A percentile compares a stretch with the other conserved stretches of the same genome.
Conservation (phyloP, 2,797 vertebrate species). For the Phoeniculus purpureus region DNA sequence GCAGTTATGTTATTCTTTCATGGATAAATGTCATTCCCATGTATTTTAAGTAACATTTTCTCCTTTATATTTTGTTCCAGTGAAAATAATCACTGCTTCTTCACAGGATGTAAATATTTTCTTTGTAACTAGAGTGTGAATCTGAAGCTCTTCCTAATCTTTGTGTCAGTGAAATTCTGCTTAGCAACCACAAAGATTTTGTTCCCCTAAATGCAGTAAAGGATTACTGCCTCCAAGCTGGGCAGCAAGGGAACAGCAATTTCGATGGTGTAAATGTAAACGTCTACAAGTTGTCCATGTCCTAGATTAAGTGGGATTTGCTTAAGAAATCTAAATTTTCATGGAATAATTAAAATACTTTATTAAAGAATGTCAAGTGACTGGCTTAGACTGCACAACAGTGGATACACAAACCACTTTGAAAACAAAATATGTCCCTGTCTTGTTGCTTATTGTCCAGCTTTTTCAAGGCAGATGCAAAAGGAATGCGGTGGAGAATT, state of each 20-base stretch:
- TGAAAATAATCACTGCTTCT: slow-evolving; percentile 10
- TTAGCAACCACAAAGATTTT: slow-evolving; percentile 38
- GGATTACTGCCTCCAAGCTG: not conserved
- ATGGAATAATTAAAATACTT: not conserved
- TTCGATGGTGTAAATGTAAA: not conserved
- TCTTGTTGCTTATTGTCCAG: not conserved
- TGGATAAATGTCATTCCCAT: not conserved
- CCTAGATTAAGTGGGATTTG: fast-evolving
- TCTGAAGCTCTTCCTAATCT: slow-evolving; percentile 29
- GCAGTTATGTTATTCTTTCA: slow-evolving; percentile 14
- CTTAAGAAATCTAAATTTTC: not conserved
- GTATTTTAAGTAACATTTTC: slow-evolving; percentile 30
- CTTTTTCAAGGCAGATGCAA: not conserved
- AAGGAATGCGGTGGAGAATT: not conserved
- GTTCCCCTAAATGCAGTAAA: slow-evolving; percentile 8
- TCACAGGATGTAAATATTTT: slow-evolving; percentile 47
- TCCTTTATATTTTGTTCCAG: slow-evolving; percentile 26
- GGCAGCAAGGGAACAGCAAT: not conserved
- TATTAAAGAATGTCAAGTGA: not conserved
- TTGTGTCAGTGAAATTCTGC: slow-evolving; percentile 46
- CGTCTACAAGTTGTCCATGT: not conserved
- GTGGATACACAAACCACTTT: fast-evolving
- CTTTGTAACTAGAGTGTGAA: slow-evolving; percentile 25
- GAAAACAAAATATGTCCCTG: not conserved
- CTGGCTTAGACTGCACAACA: not conserved